phyloP scores from a whole-genome alignment of 2,797 vertebrate genomes.

The Bryconaethiops microstoma region DNA sequence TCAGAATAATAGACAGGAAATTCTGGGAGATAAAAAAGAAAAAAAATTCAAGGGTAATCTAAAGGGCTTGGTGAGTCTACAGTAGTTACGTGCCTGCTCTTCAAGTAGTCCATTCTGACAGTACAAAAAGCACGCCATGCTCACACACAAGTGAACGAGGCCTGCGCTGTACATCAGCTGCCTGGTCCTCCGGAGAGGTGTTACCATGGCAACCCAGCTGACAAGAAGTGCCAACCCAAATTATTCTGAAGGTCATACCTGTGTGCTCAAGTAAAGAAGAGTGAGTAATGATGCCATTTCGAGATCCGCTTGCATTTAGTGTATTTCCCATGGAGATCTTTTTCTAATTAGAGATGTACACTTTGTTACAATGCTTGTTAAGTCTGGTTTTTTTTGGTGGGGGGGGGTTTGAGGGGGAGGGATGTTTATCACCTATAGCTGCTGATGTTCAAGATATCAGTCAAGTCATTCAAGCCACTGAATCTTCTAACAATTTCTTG shows the following conservation, averaged over 20 bases:
- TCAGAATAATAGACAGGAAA: background rate
- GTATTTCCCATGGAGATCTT: conserved; percentile 11
- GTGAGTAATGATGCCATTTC: conserved; percentile 37
- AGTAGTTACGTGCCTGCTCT: conserved; percentile 1
- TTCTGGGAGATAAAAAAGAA: background rate
- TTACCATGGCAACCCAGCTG: conserved; percentile 60
- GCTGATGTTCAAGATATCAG: background rate
- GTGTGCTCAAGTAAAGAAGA: conserved; percentile 44
- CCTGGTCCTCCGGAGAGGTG: conserved; percentile 53
- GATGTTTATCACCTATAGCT: no score
- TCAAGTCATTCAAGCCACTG: no score
- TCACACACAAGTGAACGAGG: conserved; percentile 7
- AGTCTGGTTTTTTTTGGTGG: background rate
- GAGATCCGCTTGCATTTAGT: conserved; percentile 22
- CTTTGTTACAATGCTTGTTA: background rate
- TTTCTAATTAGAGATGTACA: background rate
- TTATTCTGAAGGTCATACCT: conserved; percentile 61
- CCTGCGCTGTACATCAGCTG: conserved; percentile 46
- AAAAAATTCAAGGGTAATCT: conserved; percentile 21
- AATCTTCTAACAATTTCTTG: background rate
- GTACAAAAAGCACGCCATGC: conserved; percentile 39
- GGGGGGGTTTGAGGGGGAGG: background rate
- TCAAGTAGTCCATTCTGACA: conserved; percentile 33
- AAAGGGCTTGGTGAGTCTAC: background rate
- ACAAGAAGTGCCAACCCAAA: conserved; percentile 58